phyloP scores from a whole-genome alignment of 2,113 vertebrate species.

The Lathamus discolor region DNA sequence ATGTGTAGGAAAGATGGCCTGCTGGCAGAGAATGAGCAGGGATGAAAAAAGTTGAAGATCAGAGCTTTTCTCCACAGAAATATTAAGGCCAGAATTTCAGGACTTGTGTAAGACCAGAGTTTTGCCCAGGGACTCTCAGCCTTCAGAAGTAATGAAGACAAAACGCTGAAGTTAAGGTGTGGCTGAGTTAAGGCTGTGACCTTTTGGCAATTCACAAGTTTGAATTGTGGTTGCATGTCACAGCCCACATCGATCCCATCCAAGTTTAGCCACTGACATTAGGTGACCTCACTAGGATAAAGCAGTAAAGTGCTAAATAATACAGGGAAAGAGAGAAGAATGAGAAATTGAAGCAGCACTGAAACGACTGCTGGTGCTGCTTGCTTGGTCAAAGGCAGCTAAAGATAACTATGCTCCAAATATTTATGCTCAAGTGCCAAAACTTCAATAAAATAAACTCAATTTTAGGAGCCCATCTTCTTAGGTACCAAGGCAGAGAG shows the following conservation, averaged over 20 bases:
- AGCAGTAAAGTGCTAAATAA: neutral
- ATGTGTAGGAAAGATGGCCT: neutral
- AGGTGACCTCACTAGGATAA: neutral
- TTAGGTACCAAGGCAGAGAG: neutral
- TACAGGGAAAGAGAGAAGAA: neutral
- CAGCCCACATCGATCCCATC: neutral
- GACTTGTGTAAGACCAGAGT: neutral
- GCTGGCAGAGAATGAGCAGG: neutral
- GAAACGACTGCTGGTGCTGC: neutral
- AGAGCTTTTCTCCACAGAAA: neutral
- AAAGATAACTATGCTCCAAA: neutral
- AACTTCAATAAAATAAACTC: neutral
- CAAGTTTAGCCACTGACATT: neutral
- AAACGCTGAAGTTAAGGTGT: neutral
- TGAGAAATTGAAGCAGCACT: neutral
- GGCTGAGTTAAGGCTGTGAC: neutral
- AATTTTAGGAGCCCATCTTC: neutral
- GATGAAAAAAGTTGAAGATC: neutral
- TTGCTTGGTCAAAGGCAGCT: neutral
- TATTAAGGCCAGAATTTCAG: neutral
- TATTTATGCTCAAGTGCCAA: neutral
- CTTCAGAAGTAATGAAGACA: slow-evolving; percentile 15
- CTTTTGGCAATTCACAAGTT: neutral
- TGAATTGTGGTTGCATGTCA: neutral
- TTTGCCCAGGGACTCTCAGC: neutral